These are phyloP conservation scores for Corapipo altera DNA, from an alignment of 2,113 vertebrate species.

Conservation along the genomic window DNA sequence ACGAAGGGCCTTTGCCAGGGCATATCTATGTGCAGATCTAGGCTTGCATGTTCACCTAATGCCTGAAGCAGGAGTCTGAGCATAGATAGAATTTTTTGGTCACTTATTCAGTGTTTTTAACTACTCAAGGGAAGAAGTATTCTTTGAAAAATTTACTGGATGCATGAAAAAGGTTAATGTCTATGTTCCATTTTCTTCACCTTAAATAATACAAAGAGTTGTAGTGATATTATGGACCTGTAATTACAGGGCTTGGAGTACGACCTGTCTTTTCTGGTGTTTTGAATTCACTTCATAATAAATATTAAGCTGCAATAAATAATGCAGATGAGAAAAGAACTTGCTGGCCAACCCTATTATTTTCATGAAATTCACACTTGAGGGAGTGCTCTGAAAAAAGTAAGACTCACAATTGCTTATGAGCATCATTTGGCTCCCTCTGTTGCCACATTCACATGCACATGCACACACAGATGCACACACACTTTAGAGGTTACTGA, in stretches of 20 bases:
- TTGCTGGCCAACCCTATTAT: neutral
- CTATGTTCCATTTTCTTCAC: neutral
- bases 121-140: neutral
- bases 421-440: neutral
- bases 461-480: neutral
- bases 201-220: neutral
- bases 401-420: neutral
- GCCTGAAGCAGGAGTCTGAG: neutral
- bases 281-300: neutral
- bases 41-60: neutral
- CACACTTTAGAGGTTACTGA: neutral
- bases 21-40: neutral
- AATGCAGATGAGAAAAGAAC: neutral
- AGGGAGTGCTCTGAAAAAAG: neutral
- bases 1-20: neutral
- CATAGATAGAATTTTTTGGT: neutral
- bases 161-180: neutral
- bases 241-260: neutral
- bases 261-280: neutral
- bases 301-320: neutral
- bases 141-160: slow-evolving; percentile 3
- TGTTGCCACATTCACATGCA: accelerated
- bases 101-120: slow-evolving; percentile 3
- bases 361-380: neutral
- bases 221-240: neutral